Evolutionary conservation across 2,113 vertebrate species (phyloP), one percentile per base, ranked within the genome.

Genomic region (Oceanodroma tethys): DNA sequence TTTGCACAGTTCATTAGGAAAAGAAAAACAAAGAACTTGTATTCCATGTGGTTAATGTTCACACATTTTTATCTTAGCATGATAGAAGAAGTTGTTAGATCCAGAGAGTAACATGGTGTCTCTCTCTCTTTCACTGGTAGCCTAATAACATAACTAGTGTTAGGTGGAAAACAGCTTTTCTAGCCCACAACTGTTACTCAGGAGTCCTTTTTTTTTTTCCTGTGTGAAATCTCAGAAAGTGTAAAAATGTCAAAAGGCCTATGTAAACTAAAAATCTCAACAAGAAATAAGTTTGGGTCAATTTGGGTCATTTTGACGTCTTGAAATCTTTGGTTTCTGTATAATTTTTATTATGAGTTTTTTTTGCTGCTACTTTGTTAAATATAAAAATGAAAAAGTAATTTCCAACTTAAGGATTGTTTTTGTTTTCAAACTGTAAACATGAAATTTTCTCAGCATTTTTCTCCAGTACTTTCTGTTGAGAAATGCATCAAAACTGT

Each of bases 11-110:
- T 97, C 81, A 93, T 89, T 85, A 89, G 91, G 73, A 70, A 86
- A 86, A 89, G 88, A 92, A 94, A 96, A 97, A 79, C 91, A 89
- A 79, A 81, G 76, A 81, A 81, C 53, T 93, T 80, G 81, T 52
- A 23, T 87, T 96, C 93, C 86, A 92, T 94, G 97, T 65, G 73
- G 72, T 95, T 71, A 75, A 26, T 48, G 86, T 94, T 95, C 88
- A 90, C 86, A 95, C 73, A 6, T 93, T 95, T 93, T 88, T 92
- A 27, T 86, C 92, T 88, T 66, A 13, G 38, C 40, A 25, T 79
- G 94, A 59, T 18, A 63, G 72, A 89, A 90, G 71, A 50, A 92
- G 88, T 43, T 81, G 65, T 81, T 94, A 83, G 75, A 93, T 89
- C 63, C 78, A 70, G 65, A 67, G 55, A 65, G 38, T 67, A 94